Percentiles rank a stretch among this genome's conserved stretches.
phyloP scores from a whole-genome alignment of 92 coral and sea anemone genomes.

The Isaurus tuberculatus region DNA sequence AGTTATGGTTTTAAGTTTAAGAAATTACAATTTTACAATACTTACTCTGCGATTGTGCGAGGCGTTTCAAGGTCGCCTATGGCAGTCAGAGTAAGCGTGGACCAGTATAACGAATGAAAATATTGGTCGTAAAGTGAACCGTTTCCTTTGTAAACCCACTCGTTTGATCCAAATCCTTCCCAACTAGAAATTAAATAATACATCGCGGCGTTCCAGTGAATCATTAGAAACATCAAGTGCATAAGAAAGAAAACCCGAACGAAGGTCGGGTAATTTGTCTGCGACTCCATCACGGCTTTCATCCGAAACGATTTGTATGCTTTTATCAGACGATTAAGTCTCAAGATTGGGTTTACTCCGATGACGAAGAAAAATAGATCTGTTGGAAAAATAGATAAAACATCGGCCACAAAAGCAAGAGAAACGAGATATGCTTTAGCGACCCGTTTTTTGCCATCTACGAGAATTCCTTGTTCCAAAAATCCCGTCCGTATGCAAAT shows the following conservation, averaged over 20 bases:
- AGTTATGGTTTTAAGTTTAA: not conserved
- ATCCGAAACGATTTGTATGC: constrained; percentile 83
- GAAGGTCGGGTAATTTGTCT: constrained; percentile 88
- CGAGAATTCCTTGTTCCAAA: constrained; percentile 88
- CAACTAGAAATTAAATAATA: constrained; percentile 85
- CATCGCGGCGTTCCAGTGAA: constrained; percentile 97
- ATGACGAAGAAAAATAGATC: constrained; percentile 78
- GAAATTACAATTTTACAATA: not conserved
- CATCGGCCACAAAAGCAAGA: constrained; percentile 71
- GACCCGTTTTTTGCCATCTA: constrained; percentile 64
- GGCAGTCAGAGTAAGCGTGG: constrained; percentile 90
- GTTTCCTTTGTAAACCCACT: constrained; percentile 92
- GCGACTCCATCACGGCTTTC: constrained; percentile 89
- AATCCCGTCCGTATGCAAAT: constrained; percentile 84
- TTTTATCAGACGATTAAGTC: constrained; percentile 81
- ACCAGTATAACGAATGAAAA: constrained; percentile 94
- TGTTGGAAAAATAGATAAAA: constrained; percentile 78
- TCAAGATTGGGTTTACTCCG: constrained; percentile 73
- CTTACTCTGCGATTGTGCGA: constrained; percentile 89
- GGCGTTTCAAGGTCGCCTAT: constrained; percentile 96
- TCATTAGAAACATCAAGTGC: constrained; percentile 91
- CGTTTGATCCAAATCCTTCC: constrained; percentile 94
- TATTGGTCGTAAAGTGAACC: constrained; percentile 94
- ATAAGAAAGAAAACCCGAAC: constrained; percentile 84
- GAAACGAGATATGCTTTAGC: constrained; percentile 69